Conservation (phyloP, 37 sponge, comb jelly and placozoan genomes). For the Theonella swinhoei region DNA sequence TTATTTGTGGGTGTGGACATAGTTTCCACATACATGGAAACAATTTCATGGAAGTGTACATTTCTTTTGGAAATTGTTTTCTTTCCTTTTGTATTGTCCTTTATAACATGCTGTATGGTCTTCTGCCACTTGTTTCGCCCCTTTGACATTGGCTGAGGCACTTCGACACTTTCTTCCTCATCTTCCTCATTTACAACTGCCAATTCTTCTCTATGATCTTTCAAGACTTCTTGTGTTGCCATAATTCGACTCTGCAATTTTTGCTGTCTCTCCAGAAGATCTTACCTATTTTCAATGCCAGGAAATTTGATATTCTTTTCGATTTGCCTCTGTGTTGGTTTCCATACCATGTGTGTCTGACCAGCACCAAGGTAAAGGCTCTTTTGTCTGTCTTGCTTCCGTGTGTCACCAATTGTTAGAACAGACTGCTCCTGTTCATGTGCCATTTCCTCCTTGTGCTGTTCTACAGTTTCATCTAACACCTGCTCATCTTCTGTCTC, state of each 20-base stretch:
- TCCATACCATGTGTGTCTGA: background rate
- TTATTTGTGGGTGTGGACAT: too few relatives aligned
- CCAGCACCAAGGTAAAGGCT: background rate
- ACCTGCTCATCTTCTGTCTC: background rate
- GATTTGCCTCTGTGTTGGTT: background rate
- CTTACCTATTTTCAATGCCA: background rate
- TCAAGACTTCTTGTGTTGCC: background rate
- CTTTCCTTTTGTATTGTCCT: background rate
- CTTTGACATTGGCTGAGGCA: too few relatives aligned
- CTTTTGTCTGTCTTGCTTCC: background rate
- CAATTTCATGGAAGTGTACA: background rate
- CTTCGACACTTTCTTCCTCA: too few relatives aligned
- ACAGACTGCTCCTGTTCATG: background rate
- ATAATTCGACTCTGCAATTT: background rate
- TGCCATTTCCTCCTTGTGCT: too few relatives aligned
- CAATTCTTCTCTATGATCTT: background rate
- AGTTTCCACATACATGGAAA: background rate
- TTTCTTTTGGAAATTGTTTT: background rate
- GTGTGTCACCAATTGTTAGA: too few relatives aligned
- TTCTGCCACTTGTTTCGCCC: too few relatives aligned
- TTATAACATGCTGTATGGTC: background rate
- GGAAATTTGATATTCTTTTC: too few relatives aligned
- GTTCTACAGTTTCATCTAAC: background rate
- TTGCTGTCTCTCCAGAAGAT: background rate
- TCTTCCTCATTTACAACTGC: background rate